These are phyloP conservation scores for Nannobrachium achirus DNA, from an alignment of 2,113 vertebrate species.

Conservation along the genomic window DNA sequence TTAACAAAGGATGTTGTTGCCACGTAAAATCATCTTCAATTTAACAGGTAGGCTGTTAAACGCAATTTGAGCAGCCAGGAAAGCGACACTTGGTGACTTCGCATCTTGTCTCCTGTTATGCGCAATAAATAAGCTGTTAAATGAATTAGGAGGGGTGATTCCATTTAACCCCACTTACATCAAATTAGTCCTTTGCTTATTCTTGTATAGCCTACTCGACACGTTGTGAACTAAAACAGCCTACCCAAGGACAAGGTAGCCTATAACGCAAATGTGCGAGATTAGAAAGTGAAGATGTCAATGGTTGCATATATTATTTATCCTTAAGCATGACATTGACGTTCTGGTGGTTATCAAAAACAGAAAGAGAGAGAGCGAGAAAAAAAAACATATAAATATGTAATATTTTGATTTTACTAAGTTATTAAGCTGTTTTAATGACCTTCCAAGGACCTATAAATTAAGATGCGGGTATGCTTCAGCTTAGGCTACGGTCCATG, in stretches of 20 bases:
- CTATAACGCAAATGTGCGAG: too few species aligned
- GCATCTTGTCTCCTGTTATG: slow-evolving; percentile 10
- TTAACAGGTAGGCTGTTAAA: too few species aligned
- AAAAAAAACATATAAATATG: slow-evolving; percentile 28
- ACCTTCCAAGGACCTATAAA: slow-evolving; percentile 21
- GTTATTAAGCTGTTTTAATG: slow-evolving; percentile 46
- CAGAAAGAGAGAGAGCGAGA: too few species aligned
- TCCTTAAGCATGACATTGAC: slow-evolving; percentile 15
- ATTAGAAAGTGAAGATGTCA: slow-evolving; percentile 11
- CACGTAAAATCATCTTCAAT: too few species aligned
- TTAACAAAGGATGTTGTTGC: too few species aligned
- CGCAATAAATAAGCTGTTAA: slow-evolving; percentile 52
- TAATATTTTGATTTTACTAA: slow-evolving; percentile 13
- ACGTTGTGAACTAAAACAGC: too few species aligned
- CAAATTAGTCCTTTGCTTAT: slow-evolving; percentile 46
- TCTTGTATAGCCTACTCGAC: not conserved
- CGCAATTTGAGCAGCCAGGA: slow-evolving; percentile 12
- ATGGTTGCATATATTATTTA: slow-evolving; percentile 5
- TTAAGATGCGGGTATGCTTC: slow-evolving; percentile 2
- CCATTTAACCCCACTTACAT: slow-evolving; percentile 47
- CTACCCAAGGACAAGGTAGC: too few species aligned
- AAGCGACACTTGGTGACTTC: slow-evolving; percentile 31
- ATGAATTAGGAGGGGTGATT: slow-evolving; percentile 58
- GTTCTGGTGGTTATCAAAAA: not conserved
- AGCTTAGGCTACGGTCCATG: not conserved